Base-by-base conservation (phyloP, 2,797 vertebrate genomes). In the Typhlichthys eigenmanni region DNA sequence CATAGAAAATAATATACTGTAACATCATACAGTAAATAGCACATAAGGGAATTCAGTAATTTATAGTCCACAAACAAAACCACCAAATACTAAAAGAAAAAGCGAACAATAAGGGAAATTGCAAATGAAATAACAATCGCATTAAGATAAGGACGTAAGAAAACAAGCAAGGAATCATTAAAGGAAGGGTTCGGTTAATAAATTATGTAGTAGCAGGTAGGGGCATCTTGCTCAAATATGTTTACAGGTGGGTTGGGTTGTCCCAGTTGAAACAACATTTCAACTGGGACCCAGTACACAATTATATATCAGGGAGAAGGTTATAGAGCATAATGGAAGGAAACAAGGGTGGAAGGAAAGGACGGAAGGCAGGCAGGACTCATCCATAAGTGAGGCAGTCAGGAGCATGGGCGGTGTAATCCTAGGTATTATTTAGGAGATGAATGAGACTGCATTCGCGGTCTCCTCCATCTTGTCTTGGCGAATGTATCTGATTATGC, bases 351-450 rank as follows among this genome's bases (percentile, higher is more conserved):
- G 24, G 24, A 17, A 66, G 11, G 56, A 38, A 38, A 51, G 38
- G 34, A 58, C 9, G 54, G 14, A 19, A 3, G 14, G 50, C 4
- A 55, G 52, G 52, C 5, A 47, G 49, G 55, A 60, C 60, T 56
- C 32, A 53, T 0, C 7, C 62, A 47, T 57, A 32, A 14, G 8
- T 34, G 29, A 32, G n/a, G 13, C 13, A 32, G 24, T 54, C 11
- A 32, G 52, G 13, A 24, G 6, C 3, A 19, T 53, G 6, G 4
- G 8, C 13, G 1, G 1, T 54, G 51, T 62, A 56, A 58, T 47
- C 16, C 2, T 17, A 60, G 57, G 60, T 66, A 70, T 75, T 55
- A 64, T 67, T 29, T 59, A n/a, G 38, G 6, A 32, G 60, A 62
- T 60, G 55, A 34, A 24, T 62, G 29, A 51, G 34, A 62, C 51